phyloP scores from a whole-genome alignment of 2,797 vertebrate species.

The Ateles fusciceps region DNA sequence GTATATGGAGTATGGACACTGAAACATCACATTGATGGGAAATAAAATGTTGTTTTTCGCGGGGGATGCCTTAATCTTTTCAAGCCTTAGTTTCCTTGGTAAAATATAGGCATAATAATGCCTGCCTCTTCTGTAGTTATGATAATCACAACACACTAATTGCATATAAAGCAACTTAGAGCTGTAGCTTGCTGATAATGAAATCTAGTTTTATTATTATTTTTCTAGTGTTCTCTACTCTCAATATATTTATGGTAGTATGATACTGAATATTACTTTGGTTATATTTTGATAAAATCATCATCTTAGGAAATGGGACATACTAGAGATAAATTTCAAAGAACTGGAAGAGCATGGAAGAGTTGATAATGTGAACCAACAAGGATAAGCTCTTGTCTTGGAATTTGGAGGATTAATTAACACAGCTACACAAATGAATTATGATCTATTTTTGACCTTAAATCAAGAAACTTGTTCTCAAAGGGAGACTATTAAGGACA shows the following conservation, averaged over 20 bases:
- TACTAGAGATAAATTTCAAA: constrained; percentile 1
- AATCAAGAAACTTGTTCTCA: neutral
- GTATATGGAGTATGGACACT: no score
- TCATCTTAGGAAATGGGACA: neutral
- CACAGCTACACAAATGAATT: neutral
- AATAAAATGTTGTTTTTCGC: neutral
- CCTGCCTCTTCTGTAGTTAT: neutral
- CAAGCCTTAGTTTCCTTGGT: neutral
- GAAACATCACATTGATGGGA: neutral
- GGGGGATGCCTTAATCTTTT: neutral
- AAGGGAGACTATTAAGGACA: neutral
- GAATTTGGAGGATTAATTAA: neutral
- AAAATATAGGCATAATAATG: neutral
- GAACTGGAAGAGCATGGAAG: neutral
- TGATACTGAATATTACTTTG: neutral
- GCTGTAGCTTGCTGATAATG: neutral
- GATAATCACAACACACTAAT: neutral
- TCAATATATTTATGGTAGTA: neutral
- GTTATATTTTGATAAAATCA: constrained; percentile 24
- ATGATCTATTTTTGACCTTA: neutral
- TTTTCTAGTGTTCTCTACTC: neutral
- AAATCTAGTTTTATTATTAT: constrained; percentile 32
- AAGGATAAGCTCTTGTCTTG: neutral
- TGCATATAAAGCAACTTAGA: neutral
- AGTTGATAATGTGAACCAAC: neutral